Percentiles rank a stretch among this genome's conserved stretches.
Conservation (phyloP, 2,113 vertebrate species). For the Thalassarche chlororhynchos region DNA sequence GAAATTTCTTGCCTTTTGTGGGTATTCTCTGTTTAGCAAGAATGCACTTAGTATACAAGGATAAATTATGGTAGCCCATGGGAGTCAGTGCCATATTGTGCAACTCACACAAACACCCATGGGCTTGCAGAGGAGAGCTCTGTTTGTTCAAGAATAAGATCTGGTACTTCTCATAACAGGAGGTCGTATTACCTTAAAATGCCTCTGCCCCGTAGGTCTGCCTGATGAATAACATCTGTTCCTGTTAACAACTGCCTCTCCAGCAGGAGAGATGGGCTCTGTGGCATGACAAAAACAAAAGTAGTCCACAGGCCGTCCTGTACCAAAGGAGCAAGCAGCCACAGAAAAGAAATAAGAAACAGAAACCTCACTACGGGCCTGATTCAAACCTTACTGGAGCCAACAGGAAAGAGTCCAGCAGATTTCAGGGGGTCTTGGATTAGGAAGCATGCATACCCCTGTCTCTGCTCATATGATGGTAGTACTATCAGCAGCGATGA, state of each 20-base stretch:
- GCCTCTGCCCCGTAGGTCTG: not conserved
- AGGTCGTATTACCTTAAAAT: conserved; percentile 31
- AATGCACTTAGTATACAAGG: not conserved
- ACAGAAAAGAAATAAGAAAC: not conserved
- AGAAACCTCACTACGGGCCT: not conserved
- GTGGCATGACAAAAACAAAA: not conserved
- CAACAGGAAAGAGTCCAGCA: not conserved
- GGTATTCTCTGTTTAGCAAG: not conserved
- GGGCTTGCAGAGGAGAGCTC: not conserved
- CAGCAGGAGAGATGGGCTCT: not conserved
- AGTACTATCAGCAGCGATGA: no score
- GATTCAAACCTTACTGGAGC: not conserved
- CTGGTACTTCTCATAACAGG: conserved; percentile 34
- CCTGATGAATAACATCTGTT: conserved; percentile 37
- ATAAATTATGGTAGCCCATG: not conserved
- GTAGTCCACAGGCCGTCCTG: not conserved
- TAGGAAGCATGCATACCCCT: not conserved
- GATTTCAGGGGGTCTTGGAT: not conserved
- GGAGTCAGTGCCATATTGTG: not conserved
- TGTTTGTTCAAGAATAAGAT: conserved; percentile 39
- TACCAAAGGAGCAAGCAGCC: rapidly evolving
- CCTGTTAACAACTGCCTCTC: not conserved
- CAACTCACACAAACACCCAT: not conserved
- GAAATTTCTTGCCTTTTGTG: conserved; percentile 28
- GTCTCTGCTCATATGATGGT: not conserved